Conservation (phyloP, 2,113 vertebrate genomes). For the Odontesthes bonariensis region DNA sequence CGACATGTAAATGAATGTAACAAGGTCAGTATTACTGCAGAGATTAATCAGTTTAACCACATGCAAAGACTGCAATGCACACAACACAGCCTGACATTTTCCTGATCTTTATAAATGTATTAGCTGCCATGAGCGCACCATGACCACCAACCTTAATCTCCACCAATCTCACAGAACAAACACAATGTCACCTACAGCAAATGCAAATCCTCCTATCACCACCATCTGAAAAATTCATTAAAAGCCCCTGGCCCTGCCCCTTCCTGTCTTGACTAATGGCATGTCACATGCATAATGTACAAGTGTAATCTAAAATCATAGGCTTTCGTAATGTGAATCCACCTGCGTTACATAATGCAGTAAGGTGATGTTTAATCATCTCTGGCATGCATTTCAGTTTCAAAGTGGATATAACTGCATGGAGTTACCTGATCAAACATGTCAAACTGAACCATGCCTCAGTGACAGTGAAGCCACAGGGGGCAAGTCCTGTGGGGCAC, state of each 20-base stretch:
- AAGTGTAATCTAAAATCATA: conserved; percentile 60
- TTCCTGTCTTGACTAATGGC: conserved; percentile 64
- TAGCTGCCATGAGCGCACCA: conserved; percentile 38
- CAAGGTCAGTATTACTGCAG: conserved; percentile 55
- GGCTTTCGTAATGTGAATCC: conserved; percentile 51
- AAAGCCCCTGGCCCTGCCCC: conserved; percentile 39
- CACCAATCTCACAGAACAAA: conserved; percentile 75
- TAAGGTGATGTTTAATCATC: conserved; percentile 45
- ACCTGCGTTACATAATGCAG: conserved; percentile 59
- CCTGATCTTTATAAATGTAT: conserved; percentile 46
- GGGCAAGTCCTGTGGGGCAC: conserved; percentile 39
- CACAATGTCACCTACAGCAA: conserved; percentile 54
- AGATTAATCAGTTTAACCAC: conserved; percentile 49
- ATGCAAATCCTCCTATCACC: conserved; percentile 70
- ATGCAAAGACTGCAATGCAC: conserved; percentile 33
- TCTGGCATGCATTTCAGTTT: conserved; percentile 62
- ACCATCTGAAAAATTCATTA: conserved; percentile 72
- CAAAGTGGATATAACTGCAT: conserved; percentile 46
- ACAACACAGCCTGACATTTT: conserved; percentile 18
- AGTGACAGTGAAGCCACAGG: conserved; percentile 37
- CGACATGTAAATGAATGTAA: conserved; percentile 49
- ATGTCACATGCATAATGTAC: conserved; percentile 72
- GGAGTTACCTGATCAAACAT: conserved; percentile 73
- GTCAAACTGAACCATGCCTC: conserved; percentile 55
- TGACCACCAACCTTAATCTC: conserved; percentile 60